These are phyloP conservation scores for Montipora capitata DNA, from an alignment of 92 coral and sea anemone genomes.

Conservation along the genomic window DNA sequence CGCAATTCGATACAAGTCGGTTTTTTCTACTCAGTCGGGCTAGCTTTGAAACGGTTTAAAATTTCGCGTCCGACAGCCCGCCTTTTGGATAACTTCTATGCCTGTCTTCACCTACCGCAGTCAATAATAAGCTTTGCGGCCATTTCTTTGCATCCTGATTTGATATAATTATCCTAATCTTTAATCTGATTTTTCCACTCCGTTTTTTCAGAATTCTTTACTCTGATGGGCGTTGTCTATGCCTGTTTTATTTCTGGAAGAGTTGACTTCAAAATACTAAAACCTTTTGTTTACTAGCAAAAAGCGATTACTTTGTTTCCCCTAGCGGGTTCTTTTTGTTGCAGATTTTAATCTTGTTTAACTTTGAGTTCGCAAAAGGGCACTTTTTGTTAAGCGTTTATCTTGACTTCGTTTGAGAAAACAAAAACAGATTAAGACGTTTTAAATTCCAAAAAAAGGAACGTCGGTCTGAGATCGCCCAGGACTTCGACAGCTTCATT, in stretches of 20 bases:
- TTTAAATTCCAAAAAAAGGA: too few species aligned
- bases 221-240: not conserved
- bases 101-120: slow-evolving; percentile 61
- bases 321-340: slow-evolving; percentile 37
- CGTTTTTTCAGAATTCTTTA: not conserved
- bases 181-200: slow-evolving; percentile 3
- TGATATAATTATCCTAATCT: slow-evolving; percentile 8
- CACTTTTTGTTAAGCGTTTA: slow-evolving; percentile 5
- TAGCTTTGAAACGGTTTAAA: slow-evolving; percentile 58
- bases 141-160: not conserved
- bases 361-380: not conserved
- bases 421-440: slow-evolving; percentile 24
- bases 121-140: slow-evolving; percentile 3
- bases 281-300: not conserved
- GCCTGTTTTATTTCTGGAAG: not conserved
- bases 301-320: slow-evolving; percentile 35
- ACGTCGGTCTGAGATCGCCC: not conserved
- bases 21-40: slow-evolving; percentile 52
- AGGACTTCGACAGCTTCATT: too few species aligned
- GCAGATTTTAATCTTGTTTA: slow-evolving; percentile 27
- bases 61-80: slow-evolving; percentile 47
- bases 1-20: slow-evolving; percentile 60
- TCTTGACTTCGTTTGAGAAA: slow-evolving; percentile 10
- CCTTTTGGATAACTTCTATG: slow-evolving; percentile 38
- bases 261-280: not conserved